A percentile compares a stretch with the other conserved stretches of the same genome.
phyloP scores from a whole-genome alignment of 2,797 vertebrate species.

The Rhabdophis nuchalis region DNA sequence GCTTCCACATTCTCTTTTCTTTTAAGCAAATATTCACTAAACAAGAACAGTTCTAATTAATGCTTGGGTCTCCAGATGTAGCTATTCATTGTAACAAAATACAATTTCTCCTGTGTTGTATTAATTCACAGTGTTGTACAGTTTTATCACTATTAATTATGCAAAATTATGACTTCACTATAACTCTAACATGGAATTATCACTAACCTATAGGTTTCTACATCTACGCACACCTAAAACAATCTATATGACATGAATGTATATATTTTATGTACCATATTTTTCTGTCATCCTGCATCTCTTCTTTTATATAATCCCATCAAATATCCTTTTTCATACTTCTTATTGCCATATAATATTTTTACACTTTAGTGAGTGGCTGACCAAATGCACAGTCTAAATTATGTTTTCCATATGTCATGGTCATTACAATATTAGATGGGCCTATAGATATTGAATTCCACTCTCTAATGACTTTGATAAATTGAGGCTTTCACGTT shows the following conservation, averaged over 20 bases:
- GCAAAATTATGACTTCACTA: not conserved
- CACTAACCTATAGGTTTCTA: not conserved
- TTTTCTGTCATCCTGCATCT: not conserved
- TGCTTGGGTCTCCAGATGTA: not conserved
- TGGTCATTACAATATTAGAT: not conserved
- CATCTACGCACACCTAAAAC: not conserved
- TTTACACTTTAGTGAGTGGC: no score
- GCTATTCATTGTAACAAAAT: not conserved
- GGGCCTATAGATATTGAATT: not conserved
- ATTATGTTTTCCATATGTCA: not conserved
- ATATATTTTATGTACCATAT: not conserved
- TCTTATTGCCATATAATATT: not conserved
- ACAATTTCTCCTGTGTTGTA: not conserved
- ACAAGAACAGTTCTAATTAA: not conserved
- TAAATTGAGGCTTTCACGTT: not conserved
- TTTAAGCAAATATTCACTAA: not conserved
- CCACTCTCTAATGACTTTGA: not conserved
- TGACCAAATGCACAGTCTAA: no score
- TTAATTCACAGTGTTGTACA: not conserved
- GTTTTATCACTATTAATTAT: not conserved
- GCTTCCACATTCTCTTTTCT: not conserved
- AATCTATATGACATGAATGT: no score
- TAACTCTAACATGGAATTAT: not conserved
- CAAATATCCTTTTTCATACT: not conserved
- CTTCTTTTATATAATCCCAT: not conserved